phyloP scores from a whole-genome alignment of 1,140 invertebrate genomes.

The Neodiprion pinetum region DNA sequence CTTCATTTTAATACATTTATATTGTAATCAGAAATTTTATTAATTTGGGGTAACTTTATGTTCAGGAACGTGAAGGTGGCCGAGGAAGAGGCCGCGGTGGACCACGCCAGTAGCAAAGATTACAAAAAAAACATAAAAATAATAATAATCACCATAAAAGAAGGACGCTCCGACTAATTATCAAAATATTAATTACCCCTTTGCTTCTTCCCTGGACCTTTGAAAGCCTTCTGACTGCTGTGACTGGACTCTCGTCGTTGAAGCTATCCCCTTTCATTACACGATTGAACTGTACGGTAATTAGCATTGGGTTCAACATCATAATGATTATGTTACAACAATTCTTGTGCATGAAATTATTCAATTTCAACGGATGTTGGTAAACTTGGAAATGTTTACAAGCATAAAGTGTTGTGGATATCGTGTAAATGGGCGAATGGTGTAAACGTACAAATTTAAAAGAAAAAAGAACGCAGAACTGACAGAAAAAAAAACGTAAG shows the following conservation, averaged over 20 bases:
- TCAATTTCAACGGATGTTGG: constrained; percentile 38
- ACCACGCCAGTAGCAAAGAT: constrained; percentile 56
- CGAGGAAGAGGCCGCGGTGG: constrained; percentile 53
- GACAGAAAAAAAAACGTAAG: constrained; percentile 10
- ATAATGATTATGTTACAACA: constrained; percentile 51
- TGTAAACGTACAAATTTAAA: constrained; percentile 56
- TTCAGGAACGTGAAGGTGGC: constrained; percentile 54
- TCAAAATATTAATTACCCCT: constrained; percentile 48
- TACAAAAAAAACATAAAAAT: constrained; percentile 38
- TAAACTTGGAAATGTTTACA: constrained; percentile 39
- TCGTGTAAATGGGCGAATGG: constrained; percentile 52
- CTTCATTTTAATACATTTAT: no score
- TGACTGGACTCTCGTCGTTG: constrained; percentile 38
- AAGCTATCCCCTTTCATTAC: constrained; percentile 42
- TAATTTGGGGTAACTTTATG: constrained; percentile 14
- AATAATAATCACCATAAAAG: constrained; percentile 36
- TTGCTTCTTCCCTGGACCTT: constrained; percentile 47
- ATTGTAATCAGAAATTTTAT: no score
- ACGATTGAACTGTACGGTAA: constrained; percentile 54
- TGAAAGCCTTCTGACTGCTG: constrained; percentile 39
- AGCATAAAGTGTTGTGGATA: constrained; percentile 46
- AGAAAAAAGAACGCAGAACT: constrained; percentile 27
- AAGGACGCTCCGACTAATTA: constrained; percentile 49
- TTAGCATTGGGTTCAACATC: constrained; percentile 48
- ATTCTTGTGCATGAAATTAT: constrained; percentile 41